Base-by-base conservation (phyloP, 2,797 vertebrate genomes). In the Rhinogobio ventralis region DNA sequence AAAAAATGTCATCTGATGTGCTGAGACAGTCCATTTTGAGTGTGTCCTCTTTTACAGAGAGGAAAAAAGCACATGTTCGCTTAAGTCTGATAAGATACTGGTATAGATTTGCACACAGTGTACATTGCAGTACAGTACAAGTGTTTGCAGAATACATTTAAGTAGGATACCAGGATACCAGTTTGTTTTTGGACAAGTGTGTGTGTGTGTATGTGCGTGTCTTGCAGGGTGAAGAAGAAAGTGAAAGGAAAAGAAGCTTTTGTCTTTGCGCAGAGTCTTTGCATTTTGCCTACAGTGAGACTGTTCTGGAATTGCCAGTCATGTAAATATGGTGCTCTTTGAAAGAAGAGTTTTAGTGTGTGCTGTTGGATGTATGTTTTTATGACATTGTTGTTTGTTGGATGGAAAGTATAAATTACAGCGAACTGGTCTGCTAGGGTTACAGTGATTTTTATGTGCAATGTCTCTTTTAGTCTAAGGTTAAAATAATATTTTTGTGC, bases 1-100 rank as follows among this genome's bases (percentile, higher is more conserved):
- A 84, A 82, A 89, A 92, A 91, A 91, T 91, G 90, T 90, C 90
- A 90, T 89, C 86, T 91, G 86, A 93, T 93, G 90, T 85, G 83
- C 88, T 80, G 87, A 88, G 91, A 91, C 91, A 87, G 90, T 90
- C 90, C 84, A 66, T 92, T n/a, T 91, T 90, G 62, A 90, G 79
- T 76, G 49, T 83, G 36, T 82, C 55, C 68, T 88, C 85, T 72
- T 57, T 84, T 39, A 81, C 49, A 79, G 79, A 17, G 45, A 86
- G 90, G 67, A 64, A 89, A 83, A 74, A 49, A 84, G 79, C 83
- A 73, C 89, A 45, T 91, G 88, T 86, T 85, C 53, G 55, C 68
- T 81, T 89, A n/a, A 73, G 10, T 25, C 55, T 77, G 30, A 83
- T 55, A 62, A 49, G 79, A 84, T 46, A 76, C 60, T 60, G n/a